phyloP scores from a whole-genome alignment of 2,113 vertebrate genomes.

The Xiphophorus hellerii region DNA sequence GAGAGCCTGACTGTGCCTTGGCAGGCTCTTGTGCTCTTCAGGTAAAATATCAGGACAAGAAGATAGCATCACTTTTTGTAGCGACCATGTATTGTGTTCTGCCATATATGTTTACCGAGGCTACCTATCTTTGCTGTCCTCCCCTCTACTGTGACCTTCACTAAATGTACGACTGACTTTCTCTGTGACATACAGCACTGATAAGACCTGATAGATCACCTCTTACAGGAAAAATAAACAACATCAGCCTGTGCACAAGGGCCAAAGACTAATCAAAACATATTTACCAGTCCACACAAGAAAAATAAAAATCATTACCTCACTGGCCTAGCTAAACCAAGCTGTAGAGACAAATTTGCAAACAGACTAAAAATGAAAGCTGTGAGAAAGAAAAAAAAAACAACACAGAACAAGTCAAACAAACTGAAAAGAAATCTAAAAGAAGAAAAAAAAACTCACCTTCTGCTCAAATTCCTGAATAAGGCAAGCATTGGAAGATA shows the following conservation, averaged over 20 bases:
- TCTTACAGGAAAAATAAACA: not conserved
- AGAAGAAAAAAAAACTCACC: slow-evolving; percentile 37
- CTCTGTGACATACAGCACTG: slow-evolving; percentile 34
- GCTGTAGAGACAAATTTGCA: slow-evolving; percentile 3
- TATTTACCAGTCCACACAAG: not conserved
- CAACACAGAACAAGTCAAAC: not conserved
- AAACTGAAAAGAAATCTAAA: not conserved
- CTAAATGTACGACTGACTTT: slow-evolving; percentile 57
- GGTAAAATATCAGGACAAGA: slow-evolving; percentile 33
- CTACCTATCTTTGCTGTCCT: slow-evolving; percentile 58
- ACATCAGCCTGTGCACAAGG: not conserved
- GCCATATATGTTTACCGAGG: slow-evolving; percentile 56
- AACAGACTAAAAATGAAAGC: slow-evolving; percentile 19
- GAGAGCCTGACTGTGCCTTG: slow-evolving; percentile 13
- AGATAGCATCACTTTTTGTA: slow-evolving; percentile 69
- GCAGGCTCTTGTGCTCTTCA: slow-evolving; percentile 29
- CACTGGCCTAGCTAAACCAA: not conserved
- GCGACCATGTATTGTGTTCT: slow-evolving; percentile 38
- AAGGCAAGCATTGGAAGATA: slow-evolving; percentile 32
- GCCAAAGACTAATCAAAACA: not conserved
- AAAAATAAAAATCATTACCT: not conserved
- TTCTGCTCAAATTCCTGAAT: slow-evolving; percentile 55
- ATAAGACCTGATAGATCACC: slow-evolving; percentile 41
- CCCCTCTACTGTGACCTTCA: slow-evolving; percentile 72
- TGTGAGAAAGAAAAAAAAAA: slow-evolving; percentile 17